Conservation (phyloP, 2,797 vertebrate species). For the Macroramphosus scolopax region DNA sequence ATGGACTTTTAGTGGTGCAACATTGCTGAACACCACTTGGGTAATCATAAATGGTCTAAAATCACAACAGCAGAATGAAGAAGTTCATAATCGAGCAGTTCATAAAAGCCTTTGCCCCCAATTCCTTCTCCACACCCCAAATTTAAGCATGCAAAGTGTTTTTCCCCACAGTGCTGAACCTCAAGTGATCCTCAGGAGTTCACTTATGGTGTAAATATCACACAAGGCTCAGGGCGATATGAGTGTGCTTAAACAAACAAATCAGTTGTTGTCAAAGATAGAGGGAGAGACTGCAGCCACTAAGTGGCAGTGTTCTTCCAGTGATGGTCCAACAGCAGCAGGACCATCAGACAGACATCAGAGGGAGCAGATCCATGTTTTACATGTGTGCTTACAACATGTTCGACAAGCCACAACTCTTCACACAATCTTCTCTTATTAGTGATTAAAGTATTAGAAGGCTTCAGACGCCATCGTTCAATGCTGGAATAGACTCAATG, state of each 20-base stretch:
- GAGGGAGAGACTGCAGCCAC: conserved; percentile 56
- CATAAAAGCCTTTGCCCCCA: conserved; percentile 18
- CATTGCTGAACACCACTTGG: conserved; percentile 39
- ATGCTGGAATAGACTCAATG: too few species aligned
- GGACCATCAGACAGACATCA: conserved; percentile 3
- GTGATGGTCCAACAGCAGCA: conserved; percentile 30
- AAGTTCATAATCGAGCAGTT: too few species aligned
- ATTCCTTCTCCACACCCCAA: conserved; percentile 22
- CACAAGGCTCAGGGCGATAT: conserved; percentile 26
- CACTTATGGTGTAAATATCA: conserved; percentile 48
- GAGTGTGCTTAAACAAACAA: conserved; percentile 17
- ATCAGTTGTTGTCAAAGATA: conserved; percentile 19
- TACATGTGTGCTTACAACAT: conserved; percentile 54
- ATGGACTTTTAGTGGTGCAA: too few species aligned
- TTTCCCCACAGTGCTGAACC: conserved; percentile 19
- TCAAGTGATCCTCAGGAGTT: conserved; percentile 41
- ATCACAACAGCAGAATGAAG: conserved; percentile 29
- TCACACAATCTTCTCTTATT: conserved; percentile 12
- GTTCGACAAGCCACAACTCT: conserved; percentile 44
- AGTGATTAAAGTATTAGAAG: too few species aligned
- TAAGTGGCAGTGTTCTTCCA: conserved; percentile 79
- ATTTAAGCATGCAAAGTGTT: conserved; percentile 32
- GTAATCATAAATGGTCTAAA: conserved; percentile 34
- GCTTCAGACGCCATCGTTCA: too few species aligned
- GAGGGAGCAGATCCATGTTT: conserved; percentile 30